Percentiles rank a stretch among this genome's conserved stretches.
Conservation (phyloP, 2,113 vertebrate genomes). For the Cyphomyrus plagiostoma region DNA sequence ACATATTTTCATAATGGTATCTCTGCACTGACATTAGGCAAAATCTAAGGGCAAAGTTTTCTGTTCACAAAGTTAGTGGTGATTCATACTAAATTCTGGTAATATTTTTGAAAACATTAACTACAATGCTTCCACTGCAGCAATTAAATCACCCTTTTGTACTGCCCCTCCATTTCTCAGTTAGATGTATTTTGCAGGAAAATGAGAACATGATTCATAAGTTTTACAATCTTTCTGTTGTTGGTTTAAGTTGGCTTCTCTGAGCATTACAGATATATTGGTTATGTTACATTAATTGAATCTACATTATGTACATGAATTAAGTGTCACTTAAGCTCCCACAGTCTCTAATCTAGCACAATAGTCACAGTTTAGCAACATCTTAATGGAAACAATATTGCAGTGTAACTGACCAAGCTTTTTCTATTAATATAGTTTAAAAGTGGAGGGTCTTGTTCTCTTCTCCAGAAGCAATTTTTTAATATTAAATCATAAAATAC, state of each 20-base stretch:
- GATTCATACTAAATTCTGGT: neutral
- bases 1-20: constrained; percentile 6
- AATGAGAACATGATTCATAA: neutral
- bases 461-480: neutral
- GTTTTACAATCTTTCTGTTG: neutral
- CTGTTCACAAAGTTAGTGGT: neutral
- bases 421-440: neutral
- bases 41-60: neutral
- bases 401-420: neutral
- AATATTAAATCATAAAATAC: neutral
- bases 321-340: neutral
- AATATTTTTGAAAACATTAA: neutral
- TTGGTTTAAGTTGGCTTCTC: neutral
- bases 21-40: neutral
- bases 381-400: neutral
- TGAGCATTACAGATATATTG: neutral
- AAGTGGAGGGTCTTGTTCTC: neutral
- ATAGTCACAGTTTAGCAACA: neutral
- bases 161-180: neutral
- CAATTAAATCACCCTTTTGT: neutral
- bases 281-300: neutral
- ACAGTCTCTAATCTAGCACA: neutral
- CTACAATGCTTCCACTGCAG: neutral
- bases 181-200: neutral
- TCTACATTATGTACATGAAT: neutral